Evolutionary conservation across 2,113 vertebrate genomes (phyloP).

Genomic region (Gulo gulo): DNA sequence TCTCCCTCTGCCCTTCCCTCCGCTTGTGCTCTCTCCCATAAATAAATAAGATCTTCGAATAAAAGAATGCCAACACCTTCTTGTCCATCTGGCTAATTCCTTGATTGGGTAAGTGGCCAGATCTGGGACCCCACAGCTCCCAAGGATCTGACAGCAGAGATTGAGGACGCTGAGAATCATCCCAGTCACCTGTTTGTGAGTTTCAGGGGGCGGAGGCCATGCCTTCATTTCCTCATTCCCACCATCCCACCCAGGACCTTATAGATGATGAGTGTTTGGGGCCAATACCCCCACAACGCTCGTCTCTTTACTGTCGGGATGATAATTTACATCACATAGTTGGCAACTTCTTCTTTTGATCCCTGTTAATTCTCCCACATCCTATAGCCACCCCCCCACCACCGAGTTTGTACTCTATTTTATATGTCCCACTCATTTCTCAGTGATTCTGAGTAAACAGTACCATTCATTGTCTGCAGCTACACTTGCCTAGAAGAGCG

Average conservation of each 20-base stretch:
- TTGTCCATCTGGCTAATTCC: not conserved
- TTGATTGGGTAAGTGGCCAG: not conserved
- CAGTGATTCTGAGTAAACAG: not conserved
- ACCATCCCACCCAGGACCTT: not conserved
- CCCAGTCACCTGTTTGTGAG: not conserved
- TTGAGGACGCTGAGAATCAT: accelerated
- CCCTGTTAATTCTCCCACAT: not conserved
- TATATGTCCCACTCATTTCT: not conserved
- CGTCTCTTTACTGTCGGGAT: not conserved
- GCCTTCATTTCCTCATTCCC: not conserved
- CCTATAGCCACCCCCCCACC: not conserved
- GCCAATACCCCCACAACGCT: not conserved
- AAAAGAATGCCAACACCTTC: not conserved
- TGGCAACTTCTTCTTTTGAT: not conserved
- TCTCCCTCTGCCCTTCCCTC: too few relatives aligned
- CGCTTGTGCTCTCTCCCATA: not conserved
- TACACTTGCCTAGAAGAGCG: not conserved
- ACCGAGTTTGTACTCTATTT: not conserved
- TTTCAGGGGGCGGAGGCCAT: accelerated
- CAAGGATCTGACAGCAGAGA: not conserved
- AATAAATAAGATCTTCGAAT: not conserved
- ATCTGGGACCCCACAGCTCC: not conserved
- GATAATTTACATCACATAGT: too few relatives aligned
- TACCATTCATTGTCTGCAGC: not conserved
- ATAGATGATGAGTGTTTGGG: accelerated